phyloP scores from a whole-genome alignment of 1,140 invertebrate genomes.

The Ladona fulva region DNA sequence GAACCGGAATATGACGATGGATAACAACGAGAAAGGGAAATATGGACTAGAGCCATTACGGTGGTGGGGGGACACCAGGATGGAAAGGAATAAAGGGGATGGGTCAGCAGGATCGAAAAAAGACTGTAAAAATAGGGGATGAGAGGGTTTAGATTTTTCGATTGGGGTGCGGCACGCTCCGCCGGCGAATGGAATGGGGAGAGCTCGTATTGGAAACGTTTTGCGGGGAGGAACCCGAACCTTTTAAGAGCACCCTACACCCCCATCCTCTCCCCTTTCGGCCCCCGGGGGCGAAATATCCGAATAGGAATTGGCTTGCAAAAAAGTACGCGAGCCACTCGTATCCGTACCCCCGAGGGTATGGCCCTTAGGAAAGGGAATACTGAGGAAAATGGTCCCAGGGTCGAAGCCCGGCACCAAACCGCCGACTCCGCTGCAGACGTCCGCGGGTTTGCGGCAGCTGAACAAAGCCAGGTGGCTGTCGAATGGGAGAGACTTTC shows the following conservation, averaged over 20 bases:
- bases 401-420: neutral
- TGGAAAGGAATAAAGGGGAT: neutral
- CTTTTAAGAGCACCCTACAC: neutral
- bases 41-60: too few relatives aligned
- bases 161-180: too few relatives aligned
- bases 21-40: neutral
- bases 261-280: neutral
- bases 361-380: too few relatives aligned
- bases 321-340: too few relatives aligned
- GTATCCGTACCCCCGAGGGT: too few relatives aligned
- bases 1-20: neutral
- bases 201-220: too few relatives aligned
- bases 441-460: neutral
- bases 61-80: too few relatives aligned
- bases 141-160: too few relatives aligned
- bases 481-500: neutral
- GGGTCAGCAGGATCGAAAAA: neutral
- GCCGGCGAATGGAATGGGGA: too few relatives aligned
- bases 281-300: neutral
- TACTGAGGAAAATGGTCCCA: neutral
- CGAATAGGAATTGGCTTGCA: too few relatives aligned
- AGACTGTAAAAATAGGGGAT: neutral
- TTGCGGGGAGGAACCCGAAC: too few relatives aligned
- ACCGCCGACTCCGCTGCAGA: neutral
- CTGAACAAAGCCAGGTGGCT: slow-evolving; percentile 6